phyloP scores from a whole-genome alignment of 53 echinoderm and acorn worm genomes.

The Luidia sarsii region DNA sequence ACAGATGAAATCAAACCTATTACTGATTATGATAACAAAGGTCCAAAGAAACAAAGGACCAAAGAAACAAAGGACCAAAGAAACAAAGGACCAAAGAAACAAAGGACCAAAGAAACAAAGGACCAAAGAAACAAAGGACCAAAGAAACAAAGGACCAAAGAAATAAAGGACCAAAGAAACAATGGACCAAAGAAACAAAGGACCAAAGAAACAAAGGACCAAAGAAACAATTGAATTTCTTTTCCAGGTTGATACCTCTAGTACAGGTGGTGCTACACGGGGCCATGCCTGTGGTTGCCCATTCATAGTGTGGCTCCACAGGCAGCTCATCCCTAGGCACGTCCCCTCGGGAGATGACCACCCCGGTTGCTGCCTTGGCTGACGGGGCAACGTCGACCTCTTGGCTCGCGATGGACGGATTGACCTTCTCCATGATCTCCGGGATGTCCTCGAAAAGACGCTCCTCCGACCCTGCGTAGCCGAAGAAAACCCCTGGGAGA shows the following conservation, averaged over 20 bases:
- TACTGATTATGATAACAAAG: too few species aligned
- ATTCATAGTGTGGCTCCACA: slow-evolving; percentile 49
- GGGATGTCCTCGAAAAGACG: slow-evolving; percentile 11
- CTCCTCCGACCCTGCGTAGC: not conserved
- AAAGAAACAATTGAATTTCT: not conserved
- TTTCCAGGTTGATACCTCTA: slow-evolving; percentile 63
- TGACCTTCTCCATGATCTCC: slow-evolving; percentile 24
- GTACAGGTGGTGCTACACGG: slow-evolving; percentile 84
- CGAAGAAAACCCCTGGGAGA: not conserved
- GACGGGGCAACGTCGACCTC: not conserved
- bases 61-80: too few species aligned
- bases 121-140: too few species aligned
- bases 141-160: too few species aligned
- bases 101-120: too few species aligned
- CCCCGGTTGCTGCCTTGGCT: not conserved
- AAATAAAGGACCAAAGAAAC: too few species aligned
- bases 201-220: not conserved
- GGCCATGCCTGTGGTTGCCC: slow-evolving; percentile 69
- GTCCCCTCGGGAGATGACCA: slow-evolving; percentile 23
- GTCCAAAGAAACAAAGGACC: too few species aligned
- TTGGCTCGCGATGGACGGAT: slow-evolving; percentile 1
- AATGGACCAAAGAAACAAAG: too few species aligned
- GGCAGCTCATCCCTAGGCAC: slow-evolving; percentile 2
- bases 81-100: too few species aligned
- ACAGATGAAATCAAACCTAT: too few species aligned